Evolutionary conservation across 2,797 vertebrate genomes (phyloP), one percentile per base, ranked within the genome.

Genomic region (Xenopus petersii): DNA sequence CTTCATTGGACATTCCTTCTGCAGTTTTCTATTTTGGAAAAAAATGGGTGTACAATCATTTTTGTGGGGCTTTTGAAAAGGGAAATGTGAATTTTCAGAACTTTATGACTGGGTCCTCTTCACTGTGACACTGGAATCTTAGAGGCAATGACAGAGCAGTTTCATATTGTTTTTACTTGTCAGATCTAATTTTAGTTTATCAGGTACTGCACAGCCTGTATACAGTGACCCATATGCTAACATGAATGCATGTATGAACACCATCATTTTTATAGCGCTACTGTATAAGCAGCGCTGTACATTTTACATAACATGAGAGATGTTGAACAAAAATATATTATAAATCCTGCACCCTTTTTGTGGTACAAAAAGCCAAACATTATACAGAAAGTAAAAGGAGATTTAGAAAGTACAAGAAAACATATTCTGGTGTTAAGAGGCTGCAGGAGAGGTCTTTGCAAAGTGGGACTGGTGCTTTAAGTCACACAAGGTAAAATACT

Each of bases 401-500:
- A 26, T 24, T 60, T 51, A 42, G 15, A 58, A 66, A 26, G 16
- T 60, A 65, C 42, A 59, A 46, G 17, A 67, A 67, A 56, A 73
- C 24, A 33, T 15, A 64, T 13, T 58, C 12, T 12, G 33, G 36
- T 66, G 33, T 49, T 49, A 36, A 56, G 5, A 51, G 11, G 24
- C 51, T 64, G 67, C 47, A 64, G 74, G 54, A 59, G 49, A 58
- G 26, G 55, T 17, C 5, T 65, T n/a, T 76, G 26, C 64, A 71
- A 71, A 77, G 75, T 71, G 75, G 69, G 75, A 71, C 75, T 67
- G 54, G 69, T 77, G 62, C 47, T 77, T 77, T 77, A 77, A 71
- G 63, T 67, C 54, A 30, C 58, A 80, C 46, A 36, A 36, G 33
- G n/a, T 26, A 63, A n/a, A 33, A 55, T 12, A 16, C 12, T 16